phyloP scores from a whole-genome alignment of 2,797 vertebrate genomes.

The Takifugu ocellatus region DNA sequence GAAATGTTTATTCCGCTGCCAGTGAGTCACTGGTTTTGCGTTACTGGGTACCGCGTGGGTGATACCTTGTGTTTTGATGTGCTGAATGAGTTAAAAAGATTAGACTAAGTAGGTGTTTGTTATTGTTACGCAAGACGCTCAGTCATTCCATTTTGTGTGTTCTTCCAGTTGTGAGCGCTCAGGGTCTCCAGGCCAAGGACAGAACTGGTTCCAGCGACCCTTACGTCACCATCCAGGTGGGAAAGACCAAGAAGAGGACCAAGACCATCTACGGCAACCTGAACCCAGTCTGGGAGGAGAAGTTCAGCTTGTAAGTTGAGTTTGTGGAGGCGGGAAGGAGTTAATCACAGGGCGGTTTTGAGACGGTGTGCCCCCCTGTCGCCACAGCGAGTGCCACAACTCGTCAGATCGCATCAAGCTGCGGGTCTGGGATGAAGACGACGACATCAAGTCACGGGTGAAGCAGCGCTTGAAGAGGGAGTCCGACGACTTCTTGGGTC shows the following conservation, averaged over 20 bases:
- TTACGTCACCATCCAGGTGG: constrained; percentile 95
- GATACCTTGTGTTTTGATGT: constrained; percentile 16
- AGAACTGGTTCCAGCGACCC: constrained; percentile 96
- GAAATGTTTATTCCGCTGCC: constrained; percentile 30
- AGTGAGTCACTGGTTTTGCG: constrained; percentile 44
- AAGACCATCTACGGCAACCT: constrained; percentile 97
- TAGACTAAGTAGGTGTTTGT: constrained; percentile 56
- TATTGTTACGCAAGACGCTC: constrained; percentile 57
- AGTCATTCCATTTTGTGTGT: constrained; percentile 6
- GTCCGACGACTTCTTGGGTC: constrained; percentile 95
- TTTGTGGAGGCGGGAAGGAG: background rate
- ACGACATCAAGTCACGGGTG: constrained; percentile 95
- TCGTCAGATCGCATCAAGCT: constrained; percentile 96
- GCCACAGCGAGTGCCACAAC: constrained; percentile 89
- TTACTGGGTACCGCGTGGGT: constrained; percentile 50
- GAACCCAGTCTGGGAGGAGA: constrained; percentile 97
- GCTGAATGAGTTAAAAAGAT: constrained; percentile 27
- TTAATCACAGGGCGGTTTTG: background rate
- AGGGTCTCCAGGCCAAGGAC: constrained; percentile 97
- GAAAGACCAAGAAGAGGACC: constrained; percentile 96
- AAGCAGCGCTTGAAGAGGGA: constrained; percentile 96
- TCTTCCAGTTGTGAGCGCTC: constrained; percentile 87
- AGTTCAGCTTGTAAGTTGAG: constrained; percentile 89
- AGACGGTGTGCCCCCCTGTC: background rate
- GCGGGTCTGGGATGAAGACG: constrained; percentile 96